Evolutionary conservation across 2,888 invertebrate species (phyloP).

Genomic region (Aporophyla lueneburgensis): DNA sequence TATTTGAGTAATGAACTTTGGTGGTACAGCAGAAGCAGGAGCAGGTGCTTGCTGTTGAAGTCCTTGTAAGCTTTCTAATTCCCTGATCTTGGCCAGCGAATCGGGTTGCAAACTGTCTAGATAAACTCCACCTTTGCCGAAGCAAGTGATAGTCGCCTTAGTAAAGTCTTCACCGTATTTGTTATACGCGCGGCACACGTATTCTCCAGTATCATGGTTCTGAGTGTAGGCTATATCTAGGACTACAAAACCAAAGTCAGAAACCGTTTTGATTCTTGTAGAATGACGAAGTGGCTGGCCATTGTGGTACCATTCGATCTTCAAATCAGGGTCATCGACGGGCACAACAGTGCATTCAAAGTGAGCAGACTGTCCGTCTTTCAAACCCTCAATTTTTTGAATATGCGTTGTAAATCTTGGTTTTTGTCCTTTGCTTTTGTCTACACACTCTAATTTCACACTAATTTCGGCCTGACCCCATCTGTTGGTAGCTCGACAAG

Average conservation of each 20-base stretch:
- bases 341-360: constrained; percentile 98
- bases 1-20: constrained; percentile 97
- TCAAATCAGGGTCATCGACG: constrained; percentile 97
- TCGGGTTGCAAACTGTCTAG: constrained; percentile 97
- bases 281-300: constrained; percentile 97
- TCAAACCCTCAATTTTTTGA: constrained; percentile 95
- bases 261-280: constrained; percentile 97
- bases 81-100: constrained; percentile 96
- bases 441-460: constrained; percentile 95
- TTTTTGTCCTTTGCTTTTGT: constrained; percentile 96
- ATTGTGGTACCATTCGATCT: constrained; percentile 99
- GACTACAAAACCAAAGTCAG: constrained; percentile 98
- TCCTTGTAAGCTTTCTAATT: constrained; percentile 94
- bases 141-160: constrained; percentile 95
- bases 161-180: constrained; percentile 97
- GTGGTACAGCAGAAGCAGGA: constrained; percentile 94
- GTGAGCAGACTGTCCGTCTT: constrained; percentile 98
- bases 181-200: constrained; percentile 97
- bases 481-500: constrained; percentile 96
- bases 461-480: constrained; percentile 97
- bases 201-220: constrained; percentile 98
- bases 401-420: constrained; percentile 97
- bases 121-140: constrained; percentile 96
- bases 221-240: constrained; percentile 98
- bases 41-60: constrained; percentile 92